Evolutionary conservation across 2,113 vertebrate species (phyloP).

Genomic region (Ameiurus melas): DNA sequence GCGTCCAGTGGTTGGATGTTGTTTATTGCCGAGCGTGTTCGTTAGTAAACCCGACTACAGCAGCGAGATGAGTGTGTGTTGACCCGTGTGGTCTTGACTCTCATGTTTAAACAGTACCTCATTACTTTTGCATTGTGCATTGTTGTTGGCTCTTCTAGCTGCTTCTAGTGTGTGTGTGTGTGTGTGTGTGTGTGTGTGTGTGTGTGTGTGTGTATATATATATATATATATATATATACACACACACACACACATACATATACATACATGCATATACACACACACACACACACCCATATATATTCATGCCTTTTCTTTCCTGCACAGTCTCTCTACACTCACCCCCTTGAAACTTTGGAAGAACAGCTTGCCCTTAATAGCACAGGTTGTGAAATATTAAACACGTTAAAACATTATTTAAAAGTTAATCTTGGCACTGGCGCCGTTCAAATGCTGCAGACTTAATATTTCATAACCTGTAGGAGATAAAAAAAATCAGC

Average conservation of each 20-base stretch:
- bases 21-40: background rate
- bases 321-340: background rate
- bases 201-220: background rate
- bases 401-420: constrained; percentile 54
- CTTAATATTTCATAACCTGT: constrained; percentile 51
- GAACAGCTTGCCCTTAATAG: constrained; percentile 50
- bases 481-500: constrained; percentile 34
- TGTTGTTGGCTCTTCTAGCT: background rate
- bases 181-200: no score
- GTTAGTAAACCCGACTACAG: background rate
- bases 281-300: no score
- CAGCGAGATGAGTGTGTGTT: background rate
- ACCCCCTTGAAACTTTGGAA: constrained; percentile 31
- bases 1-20: no score
- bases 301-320: background rate
- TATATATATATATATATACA: no score
- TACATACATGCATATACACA: no score
- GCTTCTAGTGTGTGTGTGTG: background rate
- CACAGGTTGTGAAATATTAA: constrained; percentile 51
- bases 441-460: constrained; percentile 26
- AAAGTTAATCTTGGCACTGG: constrained; percentile 45
- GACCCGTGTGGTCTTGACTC: background rate
- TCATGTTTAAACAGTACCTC: constrained; percentile 3
- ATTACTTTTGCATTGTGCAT: background rate
- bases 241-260: no score